Percentiles rank a stretch among this genome's conserved stretches.
Conservation (phyloP, 2,797 vertebrate genomes). For the Notamacropus eugenii region DNA sequence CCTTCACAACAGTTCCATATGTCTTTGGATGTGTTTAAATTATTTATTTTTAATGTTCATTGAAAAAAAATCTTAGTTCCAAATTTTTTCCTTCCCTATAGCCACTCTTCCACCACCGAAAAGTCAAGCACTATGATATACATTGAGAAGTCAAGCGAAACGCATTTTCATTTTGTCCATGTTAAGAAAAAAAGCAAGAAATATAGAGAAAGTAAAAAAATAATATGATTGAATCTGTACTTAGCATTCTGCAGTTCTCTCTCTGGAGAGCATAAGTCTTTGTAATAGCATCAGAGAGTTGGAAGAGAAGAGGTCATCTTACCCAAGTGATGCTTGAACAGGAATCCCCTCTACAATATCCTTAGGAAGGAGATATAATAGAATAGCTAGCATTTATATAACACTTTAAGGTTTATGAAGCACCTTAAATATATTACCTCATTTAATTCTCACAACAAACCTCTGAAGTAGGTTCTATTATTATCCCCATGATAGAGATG, state of each 20-base stretch:
- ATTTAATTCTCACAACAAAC: background rate
- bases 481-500: background rate
- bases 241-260: background rate
- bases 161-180: background rate
- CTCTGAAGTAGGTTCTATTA: background rate
- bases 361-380: background rate
- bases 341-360: background rate
- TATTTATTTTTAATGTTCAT: background rate
- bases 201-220: background rate
- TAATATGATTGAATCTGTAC: background rate
- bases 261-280: background rate
- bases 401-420: background rate
- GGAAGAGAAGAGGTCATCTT: background rate
- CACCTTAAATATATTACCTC: background rate
- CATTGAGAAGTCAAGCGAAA: background rate
- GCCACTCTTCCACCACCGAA: background rate
- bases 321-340: background rate
- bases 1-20: background rate
- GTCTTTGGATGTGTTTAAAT: background rate
- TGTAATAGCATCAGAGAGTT: background rate
- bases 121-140: background rate
- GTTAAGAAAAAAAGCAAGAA: background rate
- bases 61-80: background rate
- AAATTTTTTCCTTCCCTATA: background rate
- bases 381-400: background rate